Evolutionary conservation across 37 sponge, comb jelly and placozoan genomes (phyloP), one percentile per base, ranked within the genome.

Genomic region (Aplysina aerophoba): DNA sequence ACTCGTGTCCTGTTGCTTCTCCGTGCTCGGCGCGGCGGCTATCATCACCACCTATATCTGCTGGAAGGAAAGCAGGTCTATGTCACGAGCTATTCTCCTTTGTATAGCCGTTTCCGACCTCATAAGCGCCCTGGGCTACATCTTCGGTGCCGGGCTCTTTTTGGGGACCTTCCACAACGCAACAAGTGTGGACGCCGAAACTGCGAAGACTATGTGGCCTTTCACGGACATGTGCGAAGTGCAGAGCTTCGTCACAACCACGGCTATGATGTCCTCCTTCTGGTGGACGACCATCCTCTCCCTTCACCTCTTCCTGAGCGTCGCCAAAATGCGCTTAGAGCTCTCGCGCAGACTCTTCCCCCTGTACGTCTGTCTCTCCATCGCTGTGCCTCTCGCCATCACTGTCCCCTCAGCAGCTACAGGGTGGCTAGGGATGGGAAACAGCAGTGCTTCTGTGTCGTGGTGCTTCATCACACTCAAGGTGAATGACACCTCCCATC

Each of bases 81-180:
- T 75, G 4, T 83, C 88, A 0, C 92, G 89, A 0, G 28, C 60
- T 16, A 81, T 93, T 69, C 59, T 93, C 39, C 80, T 82, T 0
- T 87, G 73, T 33, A 71, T 93, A 0, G 83, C 93, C 0, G 60
- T 93, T 8, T 87, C 93, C 16, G 93, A 93, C 82, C 81, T 89
- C 56, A 25, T 84, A 31, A 93, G 90, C 17, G 89, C 90, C 11
- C 61, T 66, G 22, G 87, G 93, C n/a, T 93, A 93, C 82, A 83
- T 93, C 21, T n/a, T 87, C 13, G 93, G 93, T 0, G 83, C 90
- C n/a, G 36, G 25, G 5, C 89, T 86, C 81, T 87, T 73, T 53
- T 40, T 44, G 15, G 5, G 54, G 28, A 27, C 71, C 58, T 17
- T 22, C 20, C 19, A 40, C 53, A 27, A 37, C 19, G 57, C 0